Percentiles rank a stretch among this genome's conserved stretches.
Evolutionary conservation across 1,140 invertebrate genomes (phyloP).

Genomic region (Babylonia areolata): DNA sequence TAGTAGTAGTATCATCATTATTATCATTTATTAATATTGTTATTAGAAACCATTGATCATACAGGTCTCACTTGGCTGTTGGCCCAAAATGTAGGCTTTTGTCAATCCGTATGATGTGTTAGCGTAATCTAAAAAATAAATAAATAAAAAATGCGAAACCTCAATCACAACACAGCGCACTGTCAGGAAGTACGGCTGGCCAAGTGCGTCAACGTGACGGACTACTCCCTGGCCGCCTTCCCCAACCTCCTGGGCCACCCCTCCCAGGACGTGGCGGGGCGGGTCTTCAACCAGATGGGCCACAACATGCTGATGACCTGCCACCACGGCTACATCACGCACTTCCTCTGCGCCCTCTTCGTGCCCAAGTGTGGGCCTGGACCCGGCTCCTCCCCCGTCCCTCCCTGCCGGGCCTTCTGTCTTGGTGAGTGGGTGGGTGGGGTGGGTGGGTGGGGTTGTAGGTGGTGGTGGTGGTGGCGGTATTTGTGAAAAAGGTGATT

Average conservation of each 20-base stretch:
- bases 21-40: too few relatives aligned
- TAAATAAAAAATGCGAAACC: too few relatives aligned
- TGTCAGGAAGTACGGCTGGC: constrained; percentile 47
- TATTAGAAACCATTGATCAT: too few relatives aligned
- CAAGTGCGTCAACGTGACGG: constrained; percentile 52
- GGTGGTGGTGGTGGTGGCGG: too few relatives aligned
- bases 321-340: constrained; percentile 50
- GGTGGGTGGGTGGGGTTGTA: neutral
- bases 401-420: constrained; percentile 58
- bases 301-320: constrained; percentile 30
- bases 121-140: too few relatives aligned
- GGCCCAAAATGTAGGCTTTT: too few relatives aligned
- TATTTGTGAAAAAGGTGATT: too few relatives aligned
- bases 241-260: constrained; percentile 58
- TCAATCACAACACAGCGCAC: constrained; percentile 46
- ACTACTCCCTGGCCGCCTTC: constrained; percentile 50
- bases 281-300: constrained; percentile 26
- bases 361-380: constrained; percentile 52
- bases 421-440: constrained; percentile 33
- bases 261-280: constrained; percentile 42
- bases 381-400: constrained; percentile 42
- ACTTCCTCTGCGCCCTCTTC: constrained; percentile 56
- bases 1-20: too few relatives aligned
- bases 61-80: too few relatives aligned
- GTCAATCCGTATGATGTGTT: too few relatives aligned